phyloP scores from a whole-genome alignment of 2,888 invertebrate genomes.

The Phengaris arion region DNA sequence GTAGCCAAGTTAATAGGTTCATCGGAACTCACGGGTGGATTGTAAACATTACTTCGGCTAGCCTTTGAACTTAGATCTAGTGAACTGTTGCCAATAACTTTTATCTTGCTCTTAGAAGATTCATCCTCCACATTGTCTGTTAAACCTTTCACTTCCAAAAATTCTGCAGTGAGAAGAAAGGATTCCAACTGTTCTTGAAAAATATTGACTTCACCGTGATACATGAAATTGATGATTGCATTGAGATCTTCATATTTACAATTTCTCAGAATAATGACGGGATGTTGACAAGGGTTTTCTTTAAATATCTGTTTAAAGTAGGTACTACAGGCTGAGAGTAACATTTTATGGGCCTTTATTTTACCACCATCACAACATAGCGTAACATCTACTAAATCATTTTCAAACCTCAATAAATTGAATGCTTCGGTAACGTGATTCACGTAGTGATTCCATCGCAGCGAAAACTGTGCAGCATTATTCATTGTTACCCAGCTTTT shows the following conservation, averaged over 20 bases:
- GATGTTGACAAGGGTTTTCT: slow-evolving; percentile 89
- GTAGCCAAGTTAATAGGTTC: slow-evolving; percentile 73
- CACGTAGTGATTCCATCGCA: slow-evolving; percentile 93
- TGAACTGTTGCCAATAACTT: slow-evolving; percentile 60
- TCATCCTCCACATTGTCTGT: slow-evolving; percentile 80
- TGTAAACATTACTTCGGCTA: slow-evolving; percentile 54
- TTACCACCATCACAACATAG: slow-evolving; percentile 91
- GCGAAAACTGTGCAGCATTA: slow-evolving; percentile 88
- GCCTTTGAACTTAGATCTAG: slow-evolving; percentile 70
- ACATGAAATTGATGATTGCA: slow-evolving; percentile 90
- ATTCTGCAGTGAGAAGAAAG: slow-evolving; percentile 87
- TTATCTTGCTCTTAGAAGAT: slow-evolving; percentile 57
- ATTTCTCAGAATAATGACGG: slow-evolving; percentile 89
- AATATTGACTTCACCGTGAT: slow-evolving; percentile 90
- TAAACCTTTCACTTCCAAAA: slow-evolving; percentile 87
- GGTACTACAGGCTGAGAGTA: slow-evolving; percentile 90
- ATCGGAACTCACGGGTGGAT: slow-evolving; percentile 57
- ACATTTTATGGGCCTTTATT: slow-evolving; percentile 91
- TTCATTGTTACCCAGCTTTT: slow-evolving; percentile 55
- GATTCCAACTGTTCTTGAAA: slow-evolving; percentile 88
- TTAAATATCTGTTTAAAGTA: slow-evolving; percentile 87
- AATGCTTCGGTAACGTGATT: slow-evolving; percentile 89
- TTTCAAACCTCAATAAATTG: slow-evolving; percentile 83
- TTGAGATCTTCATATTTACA: slow-evolving; percentile 88
- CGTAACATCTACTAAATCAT: slow-evolving; percentile 90